Percentiles rank a stretch among this genome's conserved stretches.
Evolutionary conservation across 1,140 invertebrate species (phyloP).

Genomic region (Panagrolaimus sp.): DNA sequence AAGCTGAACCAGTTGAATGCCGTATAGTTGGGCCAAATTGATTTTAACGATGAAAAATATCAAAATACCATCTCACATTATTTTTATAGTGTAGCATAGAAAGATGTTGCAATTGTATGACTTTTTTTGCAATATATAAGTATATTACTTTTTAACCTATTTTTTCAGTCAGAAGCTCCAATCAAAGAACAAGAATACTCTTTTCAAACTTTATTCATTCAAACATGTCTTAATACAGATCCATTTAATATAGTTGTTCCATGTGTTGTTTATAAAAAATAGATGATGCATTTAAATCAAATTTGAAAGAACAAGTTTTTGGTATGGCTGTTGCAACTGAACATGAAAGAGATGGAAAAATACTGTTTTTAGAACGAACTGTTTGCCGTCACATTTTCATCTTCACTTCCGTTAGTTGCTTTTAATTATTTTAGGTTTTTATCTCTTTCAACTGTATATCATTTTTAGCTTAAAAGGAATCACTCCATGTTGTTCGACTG

Average conservation of each 20-base stretch:
- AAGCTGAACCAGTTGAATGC: background rate
- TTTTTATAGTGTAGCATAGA: background rate
- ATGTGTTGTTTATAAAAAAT: conserved; percentile 7
- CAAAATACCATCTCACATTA: conserved; percentile 12
- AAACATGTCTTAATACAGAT: background rate
- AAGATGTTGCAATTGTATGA: conserved; percentile 13
- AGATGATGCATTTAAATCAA: conserved; percentile 1
- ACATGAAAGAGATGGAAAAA: conserved; percentile 88
- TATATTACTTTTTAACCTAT: too few species aligned
- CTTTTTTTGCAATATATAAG: background rate
- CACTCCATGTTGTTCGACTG: conserved; percentile 49
- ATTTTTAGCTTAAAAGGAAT: conserved; percentile 47
- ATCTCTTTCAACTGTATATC: conserved; percentile 80
- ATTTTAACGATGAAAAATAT: conserved; percentile 1
- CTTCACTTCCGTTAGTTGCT: conserved; percentile 67
- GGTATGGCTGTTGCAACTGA: conserved; percentile 90
- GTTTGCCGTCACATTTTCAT: conserved; percentile 51
- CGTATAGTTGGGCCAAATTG: background rate
- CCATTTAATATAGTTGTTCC: background rate
- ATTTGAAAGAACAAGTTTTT: conserved; percentile 66
- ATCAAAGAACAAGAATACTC: conserved; percentile 7
- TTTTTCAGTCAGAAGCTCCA: conserved; percentile 19
- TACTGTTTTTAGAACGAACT: conserved; percentile 77
- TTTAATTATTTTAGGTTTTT: conserved; percentile 78
- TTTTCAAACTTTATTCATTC: conserved; percentile 2